Evolutionary conservation across 2,797 vertebrate species (phyloP).

Genomic region (Eremophila alpestris): DNA sequence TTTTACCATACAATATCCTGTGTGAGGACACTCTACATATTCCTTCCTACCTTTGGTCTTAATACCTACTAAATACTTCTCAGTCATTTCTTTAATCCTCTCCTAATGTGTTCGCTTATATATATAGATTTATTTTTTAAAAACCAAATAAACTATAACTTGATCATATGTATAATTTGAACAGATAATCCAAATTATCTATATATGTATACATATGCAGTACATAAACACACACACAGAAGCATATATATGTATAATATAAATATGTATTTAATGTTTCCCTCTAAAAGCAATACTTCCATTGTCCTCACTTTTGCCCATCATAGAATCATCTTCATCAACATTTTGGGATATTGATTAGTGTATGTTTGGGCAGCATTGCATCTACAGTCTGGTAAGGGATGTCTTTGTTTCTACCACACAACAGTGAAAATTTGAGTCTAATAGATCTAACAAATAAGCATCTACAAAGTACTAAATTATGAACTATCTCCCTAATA

Average conservation of each 20-base stretch:
- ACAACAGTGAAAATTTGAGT: not conserved
- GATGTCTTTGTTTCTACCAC: not conserved
- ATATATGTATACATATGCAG: not conserved
- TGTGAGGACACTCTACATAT: not conserved
- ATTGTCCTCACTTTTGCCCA: not conserved
- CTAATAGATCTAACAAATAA: not conserved
- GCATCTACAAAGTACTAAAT: not conserved
- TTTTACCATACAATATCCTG: not conserved
- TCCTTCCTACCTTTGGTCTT: not conserved
- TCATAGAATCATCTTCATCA: not conserved
- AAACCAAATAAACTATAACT: accelerated
- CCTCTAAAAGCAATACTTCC: not conserved
- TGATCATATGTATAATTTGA: not conserved
- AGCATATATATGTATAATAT: not conserved
- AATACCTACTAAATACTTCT: not conserved
- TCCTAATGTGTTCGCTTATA: not conserved
- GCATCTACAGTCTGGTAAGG: not conserved
- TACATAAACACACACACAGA: not conserved
- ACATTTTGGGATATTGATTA: not conserved
- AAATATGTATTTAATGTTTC: not conserved
- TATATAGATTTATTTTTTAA: not conserved
- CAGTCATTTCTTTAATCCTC: not conserved
- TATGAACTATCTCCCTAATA: not conserved
- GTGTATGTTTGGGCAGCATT: not conserved
- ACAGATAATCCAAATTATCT: not conserved